Evolutionary conservation across 1,140 invertebrate species (phyloP).

Genomic region (Coenobita brevimanus): DNA sequence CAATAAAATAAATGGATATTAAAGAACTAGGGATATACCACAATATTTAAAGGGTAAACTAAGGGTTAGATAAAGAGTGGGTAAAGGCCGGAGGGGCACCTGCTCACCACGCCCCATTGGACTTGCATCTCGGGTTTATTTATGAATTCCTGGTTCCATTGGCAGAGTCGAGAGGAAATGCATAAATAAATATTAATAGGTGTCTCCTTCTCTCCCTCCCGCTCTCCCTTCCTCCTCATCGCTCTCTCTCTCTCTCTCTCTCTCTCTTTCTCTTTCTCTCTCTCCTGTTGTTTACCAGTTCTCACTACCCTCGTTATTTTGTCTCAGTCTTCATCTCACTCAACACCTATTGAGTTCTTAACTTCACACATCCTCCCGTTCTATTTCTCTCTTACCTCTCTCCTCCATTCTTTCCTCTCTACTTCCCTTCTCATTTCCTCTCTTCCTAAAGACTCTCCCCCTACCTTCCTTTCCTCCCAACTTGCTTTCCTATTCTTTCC

Average conservation of each 20-base stretch:
- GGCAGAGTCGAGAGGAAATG: constrained; percentile 23
- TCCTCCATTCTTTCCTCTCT: not conserved
- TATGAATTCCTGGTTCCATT: constrained; percentile 32
- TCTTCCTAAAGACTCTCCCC: no score
- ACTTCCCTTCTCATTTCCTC: no score
- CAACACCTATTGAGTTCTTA: not conserved
- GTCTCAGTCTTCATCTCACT: not conserved
- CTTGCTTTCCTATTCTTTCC: no score
- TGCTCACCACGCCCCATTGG: no score
- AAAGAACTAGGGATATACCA: not conserved
- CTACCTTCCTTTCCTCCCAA: no score
- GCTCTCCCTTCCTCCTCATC: not conserved
- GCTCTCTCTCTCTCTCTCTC: constrained; percentile 19
- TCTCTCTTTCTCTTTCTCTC: no score
- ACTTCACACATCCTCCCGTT: not conserved
- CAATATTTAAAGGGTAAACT: not conserved
- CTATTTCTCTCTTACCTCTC: not conserved
- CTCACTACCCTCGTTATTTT: no score
- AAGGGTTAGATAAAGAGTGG: no score
- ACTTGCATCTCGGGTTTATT: constrained; percentile 13
- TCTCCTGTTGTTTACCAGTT: no score
- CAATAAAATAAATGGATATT: not conserved
- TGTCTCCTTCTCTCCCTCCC: not conserved
- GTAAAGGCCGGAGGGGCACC: no score
- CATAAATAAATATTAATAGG: constrained; percentile 42